These are phyloP conservation scores for Chionodraco myersi DNA, from an alignment of 2,113 vertebrate species.

Conservation along the genomic window DNA sequence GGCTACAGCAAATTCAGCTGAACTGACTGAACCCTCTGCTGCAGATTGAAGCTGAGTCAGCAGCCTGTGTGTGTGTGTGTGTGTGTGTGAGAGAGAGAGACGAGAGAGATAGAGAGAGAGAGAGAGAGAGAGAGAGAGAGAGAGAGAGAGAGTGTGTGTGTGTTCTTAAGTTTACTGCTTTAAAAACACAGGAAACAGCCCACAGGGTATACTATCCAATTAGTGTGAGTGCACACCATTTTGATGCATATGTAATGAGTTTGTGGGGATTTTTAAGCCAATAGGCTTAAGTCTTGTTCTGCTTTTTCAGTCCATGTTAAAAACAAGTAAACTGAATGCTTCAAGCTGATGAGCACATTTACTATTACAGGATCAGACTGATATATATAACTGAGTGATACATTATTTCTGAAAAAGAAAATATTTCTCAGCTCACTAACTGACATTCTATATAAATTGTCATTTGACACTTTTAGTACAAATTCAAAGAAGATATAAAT, in stretches of 20 bases:
- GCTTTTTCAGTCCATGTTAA: conserved; percentile 6
- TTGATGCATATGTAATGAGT: conserved; percentile 39
- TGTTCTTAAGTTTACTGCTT: conserved; percentile 38
- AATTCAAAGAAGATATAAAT: neutral
- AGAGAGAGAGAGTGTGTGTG: neutral
- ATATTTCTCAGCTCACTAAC: neutral
- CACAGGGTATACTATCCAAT: conserved; percentile 61
- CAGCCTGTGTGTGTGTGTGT: neutral
- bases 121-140: no score
- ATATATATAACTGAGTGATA: neutral
- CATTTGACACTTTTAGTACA: neutral
- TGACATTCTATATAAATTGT: neutral
- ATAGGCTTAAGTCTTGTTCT: conserved; percentile 6
- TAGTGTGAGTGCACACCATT: conserved; percentile 48
- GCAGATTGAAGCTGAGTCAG: conserved; percentile 54
- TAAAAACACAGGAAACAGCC: conserved; percentile 66
- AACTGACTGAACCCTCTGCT: conserved; percentile 49
- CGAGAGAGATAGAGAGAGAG: no score
- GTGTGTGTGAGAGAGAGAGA: no score
- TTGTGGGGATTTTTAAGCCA: conserved; percentile 18
- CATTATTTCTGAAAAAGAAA: neutral
- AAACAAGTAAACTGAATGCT: neutral
- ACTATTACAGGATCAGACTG: neutral
- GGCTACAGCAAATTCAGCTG: conserved; percentile 42
- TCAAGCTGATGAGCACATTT: neutral